Conservation (phyloP, 2,888 invertebrate genomes). For the Lagria hirta region DNA sequence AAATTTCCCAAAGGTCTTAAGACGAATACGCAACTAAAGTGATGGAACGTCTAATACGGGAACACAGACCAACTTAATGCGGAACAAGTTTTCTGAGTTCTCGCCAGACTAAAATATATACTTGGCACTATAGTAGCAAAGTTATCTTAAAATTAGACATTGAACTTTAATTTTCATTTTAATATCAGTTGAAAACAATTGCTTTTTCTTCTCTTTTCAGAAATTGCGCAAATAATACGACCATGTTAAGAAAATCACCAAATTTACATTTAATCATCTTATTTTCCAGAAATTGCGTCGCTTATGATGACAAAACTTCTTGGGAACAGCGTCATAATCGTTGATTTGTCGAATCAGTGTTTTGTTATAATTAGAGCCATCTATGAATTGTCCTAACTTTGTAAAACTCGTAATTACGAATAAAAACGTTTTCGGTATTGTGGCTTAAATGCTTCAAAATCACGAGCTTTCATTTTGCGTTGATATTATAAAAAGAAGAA, state of each 20-base stretch:
- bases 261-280: constrained; percentile 20
- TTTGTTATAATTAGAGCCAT: constrained; percentile 10
- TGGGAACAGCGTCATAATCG: constrained; percentile 14
- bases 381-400: constrained; percentile 4
- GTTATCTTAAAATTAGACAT: constrained; percentile 11
- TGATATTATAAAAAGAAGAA: constrained; percentile 8
- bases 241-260: constrained; percentile 20
- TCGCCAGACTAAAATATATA: constrained; percentile 11
- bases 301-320: constrained; percentile 9
- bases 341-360: constrained; percentile 15
- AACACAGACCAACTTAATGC: constrained; percentile 29
- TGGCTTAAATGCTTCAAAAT: constrained; percentile 3
- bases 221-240: constrained; percentile 17
- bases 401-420: constrained; percentile 8
- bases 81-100: constrained; percentile 27
- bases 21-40: constrained; percentile 34
- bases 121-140: neutral
- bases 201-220: constrained; percentile 18
- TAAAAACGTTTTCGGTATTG: constrained; percentile 10
- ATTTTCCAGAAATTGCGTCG: constrained; percentile 15
- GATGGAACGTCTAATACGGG: constrained; percentile 33
- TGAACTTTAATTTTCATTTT: constrained; percentile 10
- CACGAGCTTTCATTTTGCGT: constrained; percentile 3
- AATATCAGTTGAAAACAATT: constrained; percentile 14
- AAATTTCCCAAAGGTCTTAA: constrained; percentile 38